phyloP scores from a whole-genome alignment of 2,113 vertebrate species.

The Neofelis nebulosa region DNA sequence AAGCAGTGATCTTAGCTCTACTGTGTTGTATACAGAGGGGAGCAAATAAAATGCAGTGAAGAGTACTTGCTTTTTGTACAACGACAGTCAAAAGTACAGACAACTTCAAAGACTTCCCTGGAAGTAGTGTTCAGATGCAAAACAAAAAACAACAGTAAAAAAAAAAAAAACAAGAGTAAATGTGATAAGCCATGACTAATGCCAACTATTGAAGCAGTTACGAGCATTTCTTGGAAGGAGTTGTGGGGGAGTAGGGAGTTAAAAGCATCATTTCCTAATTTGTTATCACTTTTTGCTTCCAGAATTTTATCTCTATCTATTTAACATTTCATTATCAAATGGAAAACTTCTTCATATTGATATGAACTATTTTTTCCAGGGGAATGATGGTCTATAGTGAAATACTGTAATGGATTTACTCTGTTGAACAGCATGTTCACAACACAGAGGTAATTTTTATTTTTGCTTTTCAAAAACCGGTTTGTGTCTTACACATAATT shows the following conservation, averaged over 20 bases:
- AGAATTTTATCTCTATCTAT: background rate
- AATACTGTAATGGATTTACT: background rate
- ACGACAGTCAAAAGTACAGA: background rate
- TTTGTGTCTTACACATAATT: background rate
- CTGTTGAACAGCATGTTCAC: background rate
- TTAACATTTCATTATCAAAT: background rate
- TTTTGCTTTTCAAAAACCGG: background rate
- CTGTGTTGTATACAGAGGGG: background rate
- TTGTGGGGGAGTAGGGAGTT: accelerated
- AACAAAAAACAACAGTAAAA: background rate
- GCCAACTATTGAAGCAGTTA: background rate
- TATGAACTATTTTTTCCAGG: background rate
- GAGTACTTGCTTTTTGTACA: background rate
- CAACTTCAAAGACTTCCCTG: background rate
- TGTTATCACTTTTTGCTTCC: background rate
- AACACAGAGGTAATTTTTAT: background rate
- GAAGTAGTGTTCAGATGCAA: background rate
- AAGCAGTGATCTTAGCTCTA: background rate
- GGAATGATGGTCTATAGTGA: background rate
- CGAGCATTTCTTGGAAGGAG: background rate
- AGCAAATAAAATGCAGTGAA: background rate
- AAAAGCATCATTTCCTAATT: background rate
- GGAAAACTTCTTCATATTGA: background rate
- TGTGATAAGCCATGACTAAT: background rate
- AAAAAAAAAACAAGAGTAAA: background rate